Conservation (phyloP, 2,113 vertebrate species). For the Cephalopholis sonnerati region DNA sequence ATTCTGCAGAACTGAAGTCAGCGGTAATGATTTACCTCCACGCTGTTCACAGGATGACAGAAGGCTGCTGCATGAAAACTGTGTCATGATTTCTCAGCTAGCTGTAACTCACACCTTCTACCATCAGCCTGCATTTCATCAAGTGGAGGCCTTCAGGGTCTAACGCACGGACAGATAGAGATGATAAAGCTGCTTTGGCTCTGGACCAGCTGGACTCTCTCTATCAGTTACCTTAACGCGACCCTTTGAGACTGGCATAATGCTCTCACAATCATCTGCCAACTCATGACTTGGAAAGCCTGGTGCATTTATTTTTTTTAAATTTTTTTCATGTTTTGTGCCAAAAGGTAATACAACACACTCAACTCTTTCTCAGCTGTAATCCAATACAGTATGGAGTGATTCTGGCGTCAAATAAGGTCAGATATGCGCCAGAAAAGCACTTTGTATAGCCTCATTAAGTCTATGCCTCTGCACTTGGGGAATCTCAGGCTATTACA, state of each 20-base stretch:
- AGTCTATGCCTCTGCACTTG: constrained; percentile 13
- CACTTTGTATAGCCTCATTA: constrained; percentile 39
- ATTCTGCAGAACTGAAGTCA: neutral
- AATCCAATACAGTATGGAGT: constrained; percentile 59
- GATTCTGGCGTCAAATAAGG: constrained; percentile 48
- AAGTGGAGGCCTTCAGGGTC: constrained; percentile 58
- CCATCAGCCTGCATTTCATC: constrained; percentile 57
- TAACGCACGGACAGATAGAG: constrained; percentile 34
- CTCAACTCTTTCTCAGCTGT: constrained; percentile 35
- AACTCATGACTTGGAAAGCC: constrained; percentile 65
- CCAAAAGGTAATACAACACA: constrained; percentile 68
- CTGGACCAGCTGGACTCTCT: constrained; percentile 59
- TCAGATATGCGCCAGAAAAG: constrained; percentile 18
- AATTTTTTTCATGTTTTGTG: constrained; percentile 19
- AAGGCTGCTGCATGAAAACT: constrained; percentile 17
- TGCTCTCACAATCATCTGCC: constrained; percentile 37
- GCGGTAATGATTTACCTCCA: constrained; percentile 53
- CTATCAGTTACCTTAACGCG: constrained; percentile 61
- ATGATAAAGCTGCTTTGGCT: constrained; percentile 62
- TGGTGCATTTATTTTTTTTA: constrained; percentile 55
- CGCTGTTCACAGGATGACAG: neutral
- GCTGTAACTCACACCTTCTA: constrained; percentile 38
- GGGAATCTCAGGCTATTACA: constrained; percentile 24
- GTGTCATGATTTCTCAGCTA: constrained; percentile 34
- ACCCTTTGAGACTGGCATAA: constrained; percentile 60